A percentile compares a stretch with the other conserved stretches of the same genome.
phyloP scores from a whole-genome alignment of 2,888 invertebrate genomes.

The Podabrus alpinus region DNA sequence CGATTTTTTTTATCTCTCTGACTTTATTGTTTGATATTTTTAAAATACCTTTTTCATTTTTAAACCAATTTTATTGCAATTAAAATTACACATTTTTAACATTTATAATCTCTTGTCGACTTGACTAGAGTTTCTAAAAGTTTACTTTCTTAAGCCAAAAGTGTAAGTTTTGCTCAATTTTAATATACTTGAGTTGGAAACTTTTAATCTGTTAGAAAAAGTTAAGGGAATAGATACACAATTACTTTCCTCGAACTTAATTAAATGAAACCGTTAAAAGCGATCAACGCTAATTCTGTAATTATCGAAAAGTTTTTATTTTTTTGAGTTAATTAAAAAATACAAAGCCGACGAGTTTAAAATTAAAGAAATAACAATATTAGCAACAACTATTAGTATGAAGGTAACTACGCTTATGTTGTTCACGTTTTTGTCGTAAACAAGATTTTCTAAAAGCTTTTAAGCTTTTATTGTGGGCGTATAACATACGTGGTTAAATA shows the following conservation, averaged over 20 bases:
- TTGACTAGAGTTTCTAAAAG: not conserved
- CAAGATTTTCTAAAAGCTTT: not conserved
- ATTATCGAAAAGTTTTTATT: not conserved
- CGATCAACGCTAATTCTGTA: not conserved
- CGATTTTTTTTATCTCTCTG: not conserved
- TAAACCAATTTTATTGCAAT: not conserved
- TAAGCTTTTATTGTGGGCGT: constrained; percentile 1
- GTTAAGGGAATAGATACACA: not conserved
- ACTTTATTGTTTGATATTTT: not conserved
- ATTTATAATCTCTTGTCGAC: not conserved
- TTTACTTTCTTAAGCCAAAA: not conserved
- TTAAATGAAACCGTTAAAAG: not conserved
- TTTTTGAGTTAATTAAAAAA: not conserved
- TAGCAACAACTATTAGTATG: not conserved
- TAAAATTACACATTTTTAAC: not conserved
- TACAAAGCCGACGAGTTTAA: not conserved
- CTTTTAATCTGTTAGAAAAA: constrained; percentile 3
- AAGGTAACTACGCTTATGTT: not conserved
- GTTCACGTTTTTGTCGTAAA: constrained; percentile 1
- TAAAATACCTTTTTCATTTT: not conserved
- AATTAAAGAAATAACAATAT: not conserved
- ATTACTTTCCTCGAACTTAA: not conserved
- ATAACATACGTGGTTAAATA: not conserved
- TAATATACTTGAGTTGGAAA: not conserved
- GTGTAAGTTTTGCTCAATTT: not conserved